These are phyloP conservation scores for Pseudochromis fuscus DNA, from an alignment of 2,797 vertebrate species.

Conservation along the genomic window DNA sequence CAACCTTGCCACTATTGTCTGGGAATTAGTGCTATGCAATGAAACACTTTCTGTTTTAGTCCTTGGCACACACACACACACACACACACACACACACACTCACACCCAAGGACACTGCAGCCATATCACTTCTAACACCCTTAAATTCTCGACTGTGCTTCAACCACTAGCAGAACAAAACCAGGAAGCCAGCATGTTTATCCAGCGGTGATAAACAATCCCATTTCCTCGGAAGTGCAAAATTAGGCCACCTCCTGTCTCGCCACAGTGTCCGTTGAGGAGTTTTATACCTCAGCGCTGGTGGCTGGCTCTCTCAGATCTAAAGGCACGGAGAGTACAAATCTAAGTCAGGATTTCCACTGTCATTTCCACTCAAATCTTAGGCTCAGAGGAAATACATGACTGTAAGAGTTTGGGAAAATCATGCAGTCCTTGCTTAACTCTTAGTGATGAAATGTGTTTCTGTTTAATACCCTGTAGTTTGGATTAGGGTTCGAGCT, in stretches of 20 bases:
- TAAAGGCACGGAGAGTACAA: conserved; percentile 17
- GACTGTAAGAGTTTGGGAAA: conserved; percentile 9
- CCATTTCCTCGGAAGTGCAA: conserved; percentile 74
- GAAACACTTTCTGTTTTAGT: conserved; percentile 45
- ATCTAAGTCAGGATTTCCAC: conserved; percentile 43
- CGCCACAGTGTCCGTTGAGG: conserved; percentile 52
- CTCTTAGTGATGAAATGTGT: conserved; percentile 27
- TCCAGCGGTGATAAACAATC: conserved; percentile 79
- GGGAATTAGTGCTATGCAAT: conserved; percentile 36
- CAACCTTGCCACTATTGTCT: conserved; percentile 17
- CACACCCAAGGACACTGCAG: conserved; percentile 8
- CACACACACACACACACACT: conserved; percentile 15
- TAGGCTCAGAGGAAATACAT: neutral
- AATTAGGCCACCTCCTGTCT: conserved; percentile 77
- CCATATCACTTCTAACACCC: conserved; percentile 57
- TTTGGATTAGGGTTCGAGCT: conserved; percentile 31
- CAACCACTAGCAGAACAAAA: conserved; percentile 78
- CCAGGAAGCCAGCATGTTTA: conserved; percentile 82
- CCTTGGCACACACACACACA: conserved; percentile 6
- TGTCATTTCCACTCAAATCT: conserved; percentile 33
- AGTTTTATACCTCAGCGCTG: conserved; percentile 30
- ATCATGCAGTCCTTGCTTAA: conserved; percentile 10
- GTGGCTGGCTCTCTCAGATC: conserved; percentile 25
- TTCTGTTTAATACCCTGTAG: conserved; percentile 10
- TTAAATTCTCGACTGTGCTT: conserved; percentile 42